Conservation (phyloP, 2,113 vertebrate species). For the Petromus typicus region DNA sequence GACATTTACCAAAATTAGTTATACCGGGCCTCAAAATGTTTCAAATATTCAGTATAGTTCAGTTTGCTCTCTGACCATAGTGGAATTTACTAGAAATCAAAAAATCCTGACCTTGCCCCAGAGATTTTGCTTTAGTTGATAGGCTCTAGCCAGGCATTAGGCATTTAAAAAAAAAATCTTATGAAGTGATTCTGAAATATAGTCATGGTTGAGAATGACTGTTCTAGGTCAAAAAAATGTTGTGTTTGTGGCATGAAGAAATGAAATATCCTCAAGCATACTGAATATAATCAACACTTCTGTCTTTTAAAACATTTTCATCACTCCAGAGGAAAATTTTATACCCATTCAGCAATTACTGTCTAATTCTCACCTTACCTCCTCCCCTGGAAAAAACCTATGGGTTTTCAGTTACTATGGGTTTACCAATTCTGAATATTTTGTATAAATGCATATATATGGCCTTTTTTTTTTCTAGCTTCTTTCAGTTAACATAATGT, state of each 20-base stretch:
- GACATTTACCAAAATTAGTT: not conserved
- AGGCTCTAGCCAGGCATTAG: not conserved
- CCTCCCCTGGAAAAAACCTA: not conserved
- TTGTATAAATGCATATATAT: conserved; percentile 7
- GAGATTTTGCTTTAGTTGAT: not conserved
- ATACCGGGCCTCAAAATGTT: not conserved
- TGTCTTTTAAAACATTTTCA: conserved; percentile 5
- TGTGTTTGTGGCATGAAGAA: not conserved
- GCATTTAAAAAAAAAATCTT: not conserved
- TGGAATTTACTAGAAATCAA: not conserved
- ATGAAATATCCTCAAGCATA: not conserved
- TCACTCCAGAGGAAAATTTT: not conserved
- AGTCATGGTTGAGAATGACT: not conserved
- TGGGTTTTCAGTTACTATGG: not conserved
- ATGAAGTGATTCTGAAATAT: not conserved
- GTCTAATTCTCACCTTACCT: not conserved
- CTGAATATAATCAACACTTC: not conserved
- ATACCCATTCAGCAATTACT: not conserved
- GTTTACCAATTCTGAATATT: conserved; percentile 33
- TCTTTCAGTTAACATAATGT: conserved; percentile 32
- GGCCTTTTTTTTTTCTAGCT: conserved; percentile 28
- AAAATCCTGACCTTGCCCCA: not conserved
- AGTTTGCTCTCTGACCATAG: not conserved
- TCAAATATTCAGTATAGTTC: not conserved
- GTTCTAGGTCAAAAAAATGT: not conserved